Percentiles rank a stretch among this genome's conserved stretches.
phyloP scores from a whole-genome alignment of 2,888 invertebrate species.

The Tenthredo distinguenda region DNA sequence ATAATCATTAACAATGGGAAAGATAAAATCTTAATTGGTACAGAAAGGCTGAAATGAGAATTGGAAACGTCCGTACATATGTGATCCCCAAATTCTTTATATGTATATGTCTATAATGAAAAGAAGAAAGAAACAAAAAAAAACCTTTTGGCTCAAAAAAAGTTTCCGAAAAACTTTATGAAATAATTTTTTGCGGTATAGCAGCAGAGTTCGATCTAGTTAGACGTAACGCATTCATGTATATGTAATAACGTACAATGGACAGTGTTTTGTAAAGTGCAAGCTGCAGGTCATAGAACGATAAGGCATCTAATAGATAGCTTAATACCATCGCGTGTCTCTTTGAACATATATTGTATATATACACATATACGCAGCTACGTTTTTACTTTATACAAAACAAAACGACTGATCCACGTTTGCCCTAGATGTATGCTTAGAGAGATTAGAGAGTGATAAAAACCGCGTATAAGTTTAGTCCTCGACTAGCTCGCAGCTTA shows the following conservation, averaged over 20 bases:
- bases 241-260: background rate
- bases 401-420: conserved; percentile 45
- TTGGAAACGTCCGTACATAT: background rate
- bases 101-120: too few species aligned
- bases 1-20: background rate
- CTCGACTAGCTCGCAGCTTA: background rate
- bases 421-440: conserved; percentile 44
- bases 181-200: background rate
- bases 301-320: conserved; percentile 44
- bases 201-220: background rate
- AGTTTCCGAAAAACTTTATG: background rate
- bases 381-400: background rate
- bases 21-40: background rate
- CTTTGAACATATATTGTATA: background rate
- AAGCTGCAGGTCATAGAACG: conserved; percentile 40
- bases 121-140: too few species aligned
- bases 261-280: conserved; percentile 30
- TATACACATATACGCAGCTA: background rate
- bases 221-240: background rate
- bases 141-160: too few species aligned
- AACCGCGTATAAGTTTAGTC: background rate
- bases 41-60: background rate
- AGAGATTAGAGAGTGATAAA: conserved; percentile 12
- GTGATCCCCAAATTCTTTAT: too few species aligned
- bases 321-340: background rate